phyloP scores from a whole-genome alignment of 2,113 vertebrate species.

The Oplegnathus fasciatus region DNA sequence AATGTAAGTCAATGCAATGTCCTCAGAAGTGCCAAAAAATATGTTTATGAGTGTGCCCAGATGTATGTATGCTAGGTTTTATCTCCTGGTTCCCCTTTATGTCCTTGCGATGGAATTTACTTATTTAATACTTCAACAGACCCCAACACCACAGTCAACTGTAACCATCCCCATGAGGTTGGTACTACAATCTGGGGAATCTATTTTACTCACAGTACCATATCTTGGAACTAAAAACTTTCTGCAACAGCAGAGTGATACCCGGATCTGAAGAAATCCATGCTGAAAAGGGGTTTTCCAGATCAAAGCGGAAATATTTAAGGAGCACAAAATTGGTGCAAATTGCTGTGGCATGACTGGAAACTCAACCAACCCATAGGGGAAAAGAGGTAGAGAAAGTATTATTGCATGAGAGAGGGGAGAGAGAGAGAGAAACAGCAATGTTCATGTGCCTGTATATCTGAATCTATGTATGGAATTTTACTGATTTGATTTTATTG shows the following conservation, averaged over 20 bases:
- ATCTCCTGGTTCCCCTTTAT: background rate
- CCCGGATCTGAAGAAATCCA: constrained; percentile 11
- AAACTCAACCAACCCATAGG: constrained; percentile 76
- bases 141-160: background rate
- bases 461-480: background rate
- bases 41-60: background rate
- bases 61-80: background rate
- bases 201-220: constrained; percentile 8
- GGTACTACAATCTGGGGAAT: background rate
- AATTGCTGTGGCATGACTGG: constrained; percentile 52
- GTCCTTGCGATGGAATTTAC: background rate
- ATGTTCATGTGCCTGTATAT: constrained; percentile 1
- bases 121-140: constrained; percentile 1
- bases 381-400: background rate
- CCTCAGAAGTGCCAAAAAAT: background rate
- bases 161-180: background rate
- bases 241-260: constrained; percentile 22
- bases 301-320: constrained; percentile 55
- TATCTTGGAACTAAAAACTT: constrained; percentile 9
- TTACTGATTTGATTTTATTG: background rate
- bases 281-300: constrained; percentile 24
- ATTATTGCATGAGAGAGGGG: background rate
- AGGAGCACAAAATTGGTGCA: constrained; percentile 38
- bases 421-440: background rate
- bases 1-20: background rate